Evolutionary conservation across 1,140 invertebrate species (phyloP).

Genomic region (Proales similis): DNA sequence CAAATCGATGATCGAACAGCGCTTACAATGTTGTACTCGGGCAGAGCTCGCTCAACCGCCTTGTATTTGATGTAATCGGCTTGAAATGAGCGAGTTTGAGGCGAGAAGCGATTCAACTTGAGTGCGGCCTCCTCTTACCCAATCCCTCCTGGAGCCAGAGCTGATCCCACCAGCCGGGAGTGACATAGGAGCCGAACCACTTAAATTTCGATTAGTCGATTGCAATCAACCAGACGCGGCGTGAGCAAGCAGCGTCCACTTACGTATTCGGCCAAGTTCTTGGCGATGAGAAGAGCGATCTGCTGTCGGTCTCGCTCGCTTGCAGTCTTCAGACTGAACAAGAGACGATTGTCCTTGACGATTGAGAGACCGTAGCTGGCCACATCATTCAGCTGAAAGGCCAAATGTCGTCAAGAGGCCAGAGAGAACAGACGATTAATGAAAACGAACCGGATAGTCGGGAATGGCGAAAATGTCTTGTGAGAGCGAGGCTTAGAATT

Average conservation of each 20-base stretch:
- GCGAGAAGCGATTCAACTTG: too few relatives aligned
- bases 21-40: conserved; percentile 31
- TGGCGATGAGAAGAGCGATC: conserved; percentile 33
- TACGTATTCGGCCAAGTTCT: conserved; percentile 36
- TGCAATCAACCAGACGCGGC: neutral
- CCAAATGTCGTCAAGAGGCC: neutral
- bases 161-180: conserved; percentile 28
- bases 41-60: conserved; percentile 20
- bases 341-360: conserved; percentile 2
- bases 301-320: conserved; percentile 16
- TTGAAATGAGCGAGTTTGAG: too few relatives aligned
- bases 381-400: conserved; percentile 18
- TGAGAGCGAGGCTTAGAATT: too few relatives aligned
- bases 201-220: neutral
- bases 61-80: conserved; percentile 35
- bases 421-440: neutral
- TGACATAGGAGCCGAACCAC: conserved; percentile 31
- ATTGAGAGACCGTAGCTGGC: conserved; percentile 16
- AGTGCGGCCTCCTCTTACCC: too few relatives aligned
- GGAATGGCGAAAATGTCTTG: conserved; percentile 29
- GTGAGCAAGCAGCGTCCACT: neutral
- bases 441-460: conserved; percentile 19
- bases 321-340: conserved; percentile 7
- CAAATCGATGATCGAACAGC: neutral
- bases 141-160: conserved; percentile 36